These are phyloP conservation scores for Leptonema lineaticorne DNA, from an alignment of 1,140 invertebrate species.

Conservation along the genomic window DNA sequence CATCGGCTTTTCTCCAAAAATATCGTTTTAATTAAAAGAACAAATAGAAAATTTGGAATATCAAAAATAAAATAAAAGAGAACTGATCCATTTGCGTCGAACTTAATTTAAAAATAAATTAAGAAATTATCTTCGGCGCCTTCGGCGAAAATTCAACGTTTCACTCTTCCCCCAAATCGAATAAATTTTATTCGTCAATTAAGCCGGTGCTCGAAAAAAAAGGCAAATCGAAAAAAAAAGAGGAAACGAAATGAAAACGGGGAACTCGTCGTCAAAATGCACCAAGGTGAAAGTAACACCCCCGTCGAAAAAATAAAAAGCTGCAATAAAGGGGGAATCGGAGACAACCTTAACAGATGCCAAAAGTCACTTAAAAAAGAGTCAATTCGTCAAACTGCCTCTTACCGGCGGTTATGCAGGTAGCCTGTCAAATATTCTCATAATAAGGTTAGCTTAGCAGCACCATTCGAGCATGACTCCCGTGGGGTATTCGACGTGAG, in stretches of 20 bases:
- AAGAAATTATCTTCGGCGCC: conserved; percentile 24
- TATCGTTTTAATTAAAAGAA: neutral
- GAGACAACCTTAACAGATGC: conserved; percentile 29
- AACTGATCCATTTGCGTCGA: neutral
- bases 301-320: conserved; percentile 11
- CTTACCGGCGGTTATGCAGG: neutral
- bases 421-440: conserved; percentile 34
- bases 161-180: conserved; percentile 11
- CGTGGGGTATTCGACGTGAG: too few species aligned
- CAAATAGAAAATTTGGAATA: neutral
- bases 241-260: neutral
- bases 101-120: conserved; percentile 28
- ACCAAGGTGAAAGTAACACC: too few species aligned
- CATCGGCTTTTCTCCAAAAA: neutral
- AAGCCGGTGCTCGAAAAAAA: neutral
- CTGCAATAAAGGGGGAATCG: neutral
- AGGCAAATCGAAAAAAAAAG: neutral
- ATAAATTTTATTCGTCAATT: conserved; percentile 29
- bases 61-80: neutral
- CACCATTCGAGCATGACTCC: conserved; percentile 23
- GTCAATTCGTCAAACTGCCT: conserved; percentile 37
- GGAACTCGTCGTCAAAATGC: neutral
- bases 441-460: conserved; percentile 37
- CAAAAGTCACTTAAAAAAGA: conserved; percentile 37
- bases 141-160: neutral